phyloP scores from a whole-genome alignment of 2,797 vertebrate genomes.

The Epinephelus awoara region DNA sequence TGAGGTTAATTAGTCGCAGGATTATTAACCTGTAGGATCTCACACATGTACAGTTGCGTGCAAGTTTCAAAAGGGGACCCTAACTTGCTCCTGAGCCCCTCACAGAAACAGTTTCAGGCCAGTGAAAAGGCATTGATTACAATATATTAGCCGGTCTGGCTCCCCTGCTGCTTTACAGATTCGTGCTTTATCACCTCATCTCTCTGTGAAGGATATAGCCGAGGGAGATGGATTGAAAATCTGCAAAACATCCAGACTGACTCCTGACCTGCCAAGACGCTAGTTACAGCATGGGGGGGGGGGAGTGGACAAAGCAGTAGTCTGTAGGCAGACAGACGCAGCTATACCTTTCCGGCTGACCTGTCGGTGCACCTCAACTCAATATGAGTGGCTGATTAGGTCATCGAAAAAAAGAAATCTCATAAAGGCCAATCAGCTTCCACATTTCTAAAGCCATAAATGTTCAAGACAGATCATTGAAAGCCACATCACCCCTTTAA shows the following conservation, averaged over 20 bases:
- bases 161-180: constrained; percentile 33
- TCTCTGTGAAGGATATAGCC: constrained; percentile 23
- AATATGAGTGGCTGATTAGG: constrained; percentile 64
- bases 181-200: constrained; percentile 52
- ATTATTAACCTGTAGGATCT: constrained; percentile 45
- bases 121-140: constrained; percentile 42
- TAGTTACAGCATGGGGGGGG: constrained; percentile 5
- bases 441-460: constrained; percentile 52
- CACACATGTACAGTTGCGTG: constrained; percentile 44
- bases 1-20: constrained; percentile 45
- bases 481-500: constrained; percentile 17
- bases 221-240: constrained; percentile 29
- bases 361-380: constrained; percentile 56
- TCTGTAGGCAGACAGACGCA: constrained; percentile 40
- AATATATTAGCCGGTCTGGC: constrained; percentile 19
- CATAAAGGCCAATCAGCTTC: constrained; percentile 45
- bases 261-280: constrained; percentile 26
- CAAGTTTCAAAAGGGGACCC: constrained; percentile 16
- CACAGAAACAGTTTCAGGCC: constrained; percentile 31
- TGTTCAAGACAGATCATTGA: constrained; percentile 31
- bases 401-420: constrained; percentile 60
- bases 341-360: constrained; percentile 62
- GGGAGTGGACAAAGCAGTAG: not conserved
- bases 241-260: constrained; percentile 42
- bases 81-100: constrained; percentile 7